Conservation (phyloP, 2,113 vertebrate genomes). For the Grallaria varia region DNA sequence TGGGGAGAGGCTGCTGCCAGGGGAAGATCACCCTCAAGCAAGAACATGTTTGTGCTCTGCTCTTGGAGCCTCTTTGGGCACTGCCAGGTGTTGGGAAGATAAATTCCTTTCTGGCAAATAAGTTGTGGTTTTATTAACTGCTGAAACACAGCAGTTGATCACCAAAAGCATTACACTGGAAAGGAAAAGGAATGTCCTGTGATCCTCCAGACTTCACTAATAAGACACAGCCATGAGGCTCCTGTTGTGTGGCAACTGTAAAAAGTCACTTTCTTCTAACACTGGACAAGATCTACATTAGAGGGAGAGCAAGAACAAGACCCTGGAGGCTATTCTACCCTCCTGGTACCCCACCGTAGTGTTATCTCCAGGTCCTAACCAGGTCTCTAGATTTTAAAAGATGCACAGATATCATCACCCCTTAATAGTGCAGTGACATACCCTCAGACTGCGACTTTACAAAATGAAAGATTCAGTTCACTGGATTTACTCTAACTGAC, state of each 20-base stretch:
- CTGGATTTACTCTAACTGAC: background rate
- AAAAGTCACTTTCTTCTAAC: background rate
- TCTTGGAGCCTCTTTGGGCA: background rate
- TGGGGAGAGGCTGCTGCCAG: background rate
- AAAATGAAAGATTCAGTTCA: background rate
- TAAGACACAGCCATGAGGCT: background rate
- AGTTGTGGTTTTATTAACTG: background rate
- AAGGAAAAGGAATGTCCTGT: background rate
- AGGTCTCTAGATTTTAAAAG: background rate
- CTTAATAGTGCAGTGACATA: background rate
- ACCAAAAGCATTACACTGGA: background rate
- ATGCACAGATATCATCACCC: background rate
- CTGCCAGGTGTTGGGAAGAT: background rate
- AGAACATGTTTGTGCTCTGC: background rate
- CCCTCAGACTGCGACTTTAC: background rate
- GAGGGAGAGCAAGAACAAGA: background rate
- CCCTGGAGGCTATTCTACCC: background rate
- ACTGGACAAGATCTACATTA: background rate
- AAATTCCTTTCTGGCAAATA: background rate
- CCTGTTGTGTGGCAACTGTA: rapidly evolving
- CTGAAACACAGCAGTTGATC: background rate
- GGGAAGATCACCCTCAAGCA: background rate
- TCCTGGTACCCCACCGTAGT: background rate
- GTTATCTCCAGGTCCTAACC: background rate
- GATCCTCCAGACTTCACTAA: background rate